phyloP scores from a whole-genome alignment of 2,888 invertebrate species.

The Silvanus unidentatus region DNA sequence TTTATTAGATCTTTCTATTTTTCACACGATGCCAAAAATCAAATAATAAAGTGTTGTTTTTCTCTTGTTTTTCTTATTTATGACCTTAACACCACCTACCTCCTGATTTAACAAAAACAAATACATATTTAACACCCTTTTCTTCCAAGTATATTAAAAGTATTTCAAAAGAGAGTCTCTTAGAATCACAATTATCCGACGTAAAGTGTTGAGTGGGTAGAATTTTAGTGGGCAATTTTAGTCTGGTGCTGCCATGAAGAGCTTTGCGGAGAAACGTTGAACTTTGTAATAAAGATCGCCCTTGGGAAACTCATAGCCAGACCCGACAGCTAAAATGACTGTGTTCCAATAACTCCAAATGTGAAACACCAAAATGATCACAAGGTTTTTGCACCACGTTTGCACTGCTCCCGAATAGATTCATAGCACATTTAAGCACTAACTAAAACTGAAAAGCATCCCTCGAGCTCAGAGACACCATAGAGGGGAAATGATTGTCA shows the following conservation, averaged over 20 bases:
- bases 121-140: too few species aligned
- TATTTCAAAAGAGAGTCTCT: too few species aligned
- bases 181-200: too few species aligned
- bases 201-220: too few species aligned
- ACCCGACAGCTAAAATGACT: constrained; percentile 14
- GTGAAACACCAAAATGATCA: too few species aligned
- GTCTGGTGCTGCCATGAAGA: constrained; percentile 24
- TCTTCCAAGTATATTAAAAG: too few species aligned
- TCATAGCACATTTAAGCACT: constrained; percentile 17
- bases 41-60: too few species aligned
- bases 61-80: too few species aligned
- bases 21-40: too few species aligned
- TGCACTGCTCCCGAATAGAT: constrained; percentile 3
- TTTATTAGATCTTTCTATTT: too few species aligned
- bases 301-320: constrained; percentile 5
- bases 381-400: background rate
- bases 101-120: too few species aligned
- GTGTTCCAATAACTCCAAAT: constrained; percentile 19
- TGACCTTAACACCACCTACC: too few species aligned
- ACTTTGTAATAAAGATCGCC: constrained; percentile 19
- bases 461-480: constrained; percentile 25
- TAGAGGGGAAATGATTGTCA: constrained; percentile 25
- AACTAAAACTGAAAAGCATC: constrained; percentile 30
- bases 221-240: constrained; percentile 1
- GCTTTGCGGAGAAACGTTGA: constrained; percentile 20